Evolutionary conservation across 2,797 vertebrate species (phyloP).

Genomic region (Phalloptychus januarius): DNA sequence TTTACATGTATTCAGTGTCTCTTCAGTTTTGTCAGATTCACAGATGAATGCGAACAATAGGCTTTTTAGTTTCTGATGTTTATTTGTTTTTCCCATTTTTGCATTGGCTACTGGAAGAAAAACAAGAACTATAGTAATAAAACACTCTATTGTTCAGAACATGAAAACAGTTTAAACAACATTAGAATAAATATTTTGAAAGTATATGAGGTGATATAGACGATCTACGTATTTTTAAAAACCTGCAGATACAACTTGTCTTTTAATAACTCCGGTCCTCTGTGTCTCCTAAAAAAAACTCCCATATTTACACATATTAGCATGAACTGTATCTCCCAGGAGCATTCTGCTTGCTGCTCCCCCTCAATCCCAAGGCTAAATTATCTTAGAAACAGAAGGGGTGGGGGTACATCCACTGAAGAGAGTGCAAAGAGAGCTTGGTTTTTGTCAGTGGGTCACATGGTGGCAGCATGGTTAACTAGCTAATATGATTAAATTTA

Average conservation of each 20-base stretch:
- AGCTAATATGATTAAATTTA: conserved; percentile 80
- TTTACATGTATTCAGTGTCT: background rate
- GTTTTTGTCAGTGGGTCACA: conserved; percentile 72
- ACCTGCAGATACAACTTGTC: conserved; percentile 1
- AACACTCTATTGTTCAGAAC: background rate
- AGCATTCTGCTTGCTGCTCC: conserved; percentile 55
- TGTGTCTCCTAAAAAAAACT: conserved; percentile 10
- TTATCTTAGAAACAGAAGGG: conserved; percentile 59
- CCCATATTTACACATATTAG: conserved; percentile 27
- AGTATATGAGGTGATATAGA: background rate
- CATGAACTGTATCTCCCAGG: conserved; percentile 48
- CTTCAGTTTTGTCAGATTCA: background rate
- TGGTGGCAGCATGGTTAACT: conserved; percentile 71
- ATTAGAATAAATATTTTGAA: background rate
- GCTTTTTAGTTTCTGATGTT: background rate
- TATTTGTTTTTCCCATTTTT: background rate
- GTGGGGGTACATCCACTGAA: conserved; percentile 3
- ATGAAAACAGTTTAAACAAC: background rate
- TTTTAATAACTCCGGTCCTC: conserved; percentile 25
- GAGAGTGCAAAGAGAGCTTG: conserved; percentile 43
- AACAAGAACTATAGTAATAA: background rate
- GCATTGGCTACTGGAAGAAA: background rate
- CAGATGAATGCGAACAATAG: background rate
- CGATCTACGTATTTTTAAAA: background rate
- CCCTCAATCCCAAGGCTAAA: conserved; percentile 65